A percentile compares a stretch with the other conserved stretches of the same genome.
Conservation (phyloP, 2,797 vertebrate genomes). For the Takifugu ocellatus region DNA sequence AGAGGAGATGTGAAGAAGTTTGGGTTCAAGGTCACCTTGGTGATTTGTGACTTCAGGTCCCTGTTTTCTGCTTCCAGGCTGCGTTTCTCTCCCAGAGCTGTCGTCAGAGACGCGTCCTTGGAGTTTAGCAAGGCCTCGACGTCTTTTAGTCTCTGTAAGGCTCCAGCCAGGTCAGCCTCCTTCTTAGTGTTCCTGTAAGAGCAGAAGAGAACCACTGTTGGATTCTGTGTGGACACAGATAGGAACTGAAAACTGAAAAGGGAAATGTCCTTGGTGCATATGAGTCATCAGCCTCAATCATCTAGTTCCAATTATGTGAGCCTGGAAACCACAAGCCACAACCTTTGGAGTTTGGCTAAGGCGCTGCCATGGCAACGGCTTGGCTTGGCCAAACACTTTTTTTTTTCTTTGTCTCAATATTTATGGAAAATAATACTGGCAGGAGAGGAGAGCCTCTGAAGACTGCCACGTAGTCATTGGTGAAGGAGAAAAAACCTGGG, state of each 20-base stretch:
- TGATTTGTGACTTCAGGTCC: constrained; percentile 85
- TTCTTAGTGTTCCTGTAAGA: constrained; percentile 87
- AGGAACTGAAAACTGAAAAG: constrained; percentile 22
- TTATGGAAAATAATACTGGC: constrained; percentile 63
- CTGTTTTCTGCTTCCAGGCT: constrained; percentile 84
- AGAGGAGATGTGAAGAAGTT: too few species aligned
- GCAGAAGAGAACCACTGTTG: neutral
- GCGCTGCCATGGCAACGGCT: constrained; percentile 50
- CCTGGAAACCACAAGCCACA: constrained; percentile 60
- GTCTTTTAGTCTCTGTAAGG: constrained; percentile 87
- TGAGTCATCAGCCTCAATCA: constrained; percentile 55
- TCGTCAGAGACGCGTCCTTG: constrained; percentile 89
- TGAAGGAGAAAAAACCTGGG: constrained; percentile 39
- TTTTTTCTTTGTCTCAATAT: constrained; percentile 41
- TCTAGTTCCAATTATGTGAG: constrained; percentile 23
- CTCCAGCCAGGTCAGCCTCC: constrained; percentile 82
- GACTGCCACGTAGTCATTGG: constrained; percentile 68
- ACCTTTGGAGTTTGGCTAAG: constrained; percentile 39
- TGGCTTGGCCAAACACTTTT: constrained; percentile 53
- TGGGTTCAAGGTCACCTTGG: constrained; percentile 79
- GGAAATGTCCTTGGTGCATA: constrained; percentile 48
- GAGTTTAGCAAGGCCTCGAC: constrained; percentile 94
- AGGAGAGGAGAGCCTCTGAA: constrained; percentile 26
- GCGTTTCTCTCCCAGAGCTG: constrained; percentile 89
- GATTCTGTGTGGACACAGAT: neutral